Evolutionary conservation across 2,888 invertebrate species (phyloP).

Genomic region (Brassicogethes aeneus): DNA sequence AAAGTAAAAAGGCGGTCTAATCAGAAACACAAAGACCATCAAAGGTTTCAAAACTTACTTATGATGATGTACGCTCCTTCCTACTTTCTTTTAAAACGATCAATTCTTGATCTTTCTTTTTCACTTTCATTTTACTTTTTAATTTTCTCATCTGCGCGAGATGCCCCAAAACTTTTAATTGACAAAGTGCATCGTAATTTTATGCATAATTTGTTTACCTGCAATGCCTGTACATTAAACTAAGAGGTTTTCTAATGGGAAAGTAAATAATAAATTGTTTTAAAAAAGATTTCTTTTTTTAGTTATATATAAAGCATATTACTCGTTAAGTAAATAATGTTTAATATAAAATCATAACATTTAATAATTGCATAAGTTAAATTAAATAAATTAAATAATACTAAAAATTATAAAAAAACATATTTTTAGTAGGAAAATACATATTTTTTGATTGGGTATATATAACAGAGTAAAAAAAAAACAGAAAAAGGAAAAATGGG

Average conservation of each 20-base stretch:
- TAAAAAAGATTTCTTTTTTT: too few species aligned
- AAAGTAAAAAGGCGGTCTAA: constrained; percentile 6
- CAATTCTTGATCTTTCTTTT: not conserved
- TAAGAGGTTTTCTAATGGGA: not conserved
- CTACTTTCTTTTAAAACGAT: not conserved
- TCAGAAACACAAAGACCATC: constrained; percentile 7
- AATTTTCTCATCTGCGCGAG: not conserved
- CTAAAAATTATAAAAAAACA: too few species aligned
- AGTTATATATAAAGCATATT: too few species aligned
- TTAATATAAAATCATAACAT: too few species aligned
- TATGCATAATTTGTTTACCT: not conserved
- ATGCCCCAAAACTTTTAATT: not conserved
- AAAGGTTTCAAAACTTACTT: constrained; percentile 6
- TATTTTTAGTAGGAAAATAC: too few species aligned
- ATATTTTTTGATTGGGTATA: too few species aligned
- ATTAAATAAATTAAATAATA: too few species aligned
- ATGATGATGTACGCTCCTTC: constrained; percentile 2
- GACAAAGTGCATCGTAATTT: not conserved
- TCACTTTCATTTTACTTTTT: not conserved
- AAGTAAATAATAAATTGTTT: too few species aligned
- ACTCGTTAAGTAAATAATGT: too few species aligned
- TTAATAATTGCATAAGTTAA: too few species aligned
- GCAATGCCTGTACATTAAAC: not conserved
- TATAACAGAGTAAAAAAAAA: too few species aligned
- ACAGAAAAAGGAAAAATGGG: too few species aligned